A percentile compares a stretch with the other conserved stretches of the same genome.
phyloP scores from a whole-genome alignment of 2,797 vertebrate genomes.

The Cottoperca gobio region DNA sequence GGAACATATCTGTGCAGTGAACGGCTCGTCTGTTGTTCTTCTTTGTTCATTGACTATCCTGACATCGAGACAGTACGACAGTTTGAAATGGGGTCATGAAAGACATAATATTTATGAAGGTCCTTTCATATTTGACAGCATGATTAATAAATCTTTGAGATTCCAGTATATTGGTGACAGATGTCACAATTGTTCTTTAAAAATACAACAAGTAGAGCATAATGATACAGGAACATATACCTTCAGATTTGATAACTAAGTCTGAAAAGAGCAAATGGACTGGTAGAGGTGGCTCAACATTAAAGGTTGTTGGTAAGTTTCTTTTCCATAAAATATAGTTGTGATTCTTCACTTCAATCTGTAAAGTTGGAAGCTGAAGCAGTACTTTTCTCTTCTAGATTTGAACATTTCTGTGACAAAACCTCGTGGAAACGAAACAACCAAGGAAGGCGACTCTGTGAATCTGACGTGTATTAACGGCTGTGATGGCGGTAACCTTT shows the following conservation, averaged over 20 bases:
- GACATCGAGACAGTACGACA: too few species aligned
- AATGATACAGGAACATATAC: slow-evolving; percentile 18
- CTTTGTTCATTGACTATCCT: slow-evolving; percentile 28
- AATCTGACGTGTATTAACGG: slow-evolving; percentile 43
- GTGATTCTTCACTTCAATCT: background rate
- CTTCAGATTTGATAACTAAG: slow-evolving; percentile 25
- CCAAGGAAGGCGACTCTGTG: slow-evolving; percentile 49
- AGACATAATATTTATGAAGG: too few species aligned
- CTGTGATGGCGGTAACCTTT: background rate
- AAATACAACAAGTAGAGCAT: slow-evolving; percentile 35
- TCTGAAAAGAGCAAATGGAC: background rate
- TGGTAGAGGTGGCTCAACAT: accelerated
- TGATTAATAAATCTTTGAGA: too few species aligned
- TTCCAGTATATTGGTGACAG: slow-evolving; percentile 40
- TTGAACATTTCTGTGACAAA: background rate
- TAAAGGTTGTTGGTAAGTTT: slow-evolving; percentile 72
- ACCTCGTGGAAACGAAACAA: background rate
- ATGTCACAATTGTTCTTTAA: slow-evolving; percentile 35
- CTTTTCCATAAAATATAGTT: background rate
- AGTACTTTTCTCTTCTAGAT: background rate
- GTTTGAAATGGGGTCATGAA: too few species aligned
- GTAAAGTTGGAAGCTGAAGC: background rate
- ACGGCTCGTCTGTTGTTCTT: slow-evolving; percentile 38
- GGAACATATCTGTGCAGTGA: slow-evolving; percentile 6
- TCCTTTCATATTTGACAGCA: too few species aligned